phyloP scores from a whole-genome alignment of 2,888 invertebrate species.

The Timema podura region DNA sequence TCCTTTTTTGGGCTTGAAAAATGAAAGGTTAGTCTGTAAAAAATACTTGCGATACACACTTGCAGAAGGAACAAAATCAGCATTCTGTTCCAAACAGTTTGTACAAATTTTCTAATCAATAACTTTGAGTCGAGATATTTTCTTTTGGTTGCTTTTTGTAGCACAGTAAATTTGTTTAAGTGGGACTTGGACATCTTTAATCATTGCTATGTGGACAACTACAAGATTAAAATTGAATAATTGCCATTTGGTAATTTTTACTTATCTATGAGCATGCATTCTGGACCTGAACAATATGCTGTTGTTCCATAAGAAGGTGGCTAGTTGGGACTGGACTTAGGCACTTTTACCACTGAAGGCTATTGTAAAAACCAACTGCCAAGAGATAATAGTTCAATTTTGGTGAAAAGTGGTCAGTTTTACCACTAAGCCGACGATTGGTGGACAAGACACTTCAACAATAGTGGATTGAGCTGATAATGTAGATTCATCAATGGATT shows the following conservation, averaged over 20 bases:
- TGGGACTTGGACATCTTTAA: not conserved
- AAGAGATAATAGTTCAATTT: too few relatives aligned
- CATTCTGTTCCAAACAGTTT: conserved; percentile 12
- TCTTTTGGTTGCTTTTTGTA: conserved; percentile 6
- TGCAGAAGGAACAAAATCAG: conserved; percentile 3
- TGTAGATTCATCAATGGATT: too few relatives aligned
- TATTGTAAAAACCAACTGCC: not conserved
- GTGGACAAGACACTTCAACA: too few relatives aligned
- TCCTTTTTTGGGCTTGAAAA: conserved; percentile 25
- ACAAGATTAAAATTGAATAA: not conserved
- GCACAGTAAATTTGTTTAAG: not conserved
- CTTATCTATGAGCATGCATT: not conserved
- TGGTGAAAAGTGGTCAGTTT: too few relatives aligned
- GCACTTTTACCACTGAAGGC: not conserved
- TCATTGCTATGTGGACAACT: not conserved
- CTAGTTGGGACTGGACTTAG: not conserved
- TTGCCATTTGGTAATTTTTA: conserved; percentile 9
- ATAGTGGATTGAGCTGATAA: too few relatives aligned
- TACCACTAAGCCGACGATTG: too few relatives aligned
- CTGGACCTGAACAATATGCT: not conserved
- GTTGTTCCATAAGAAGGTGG: not conserved
- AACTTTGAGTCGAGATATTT: conserved; percentile 12
- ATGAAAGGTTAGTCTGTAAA: conserved; percentile 20
- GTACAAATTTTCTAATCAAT: conserved; percentile 17
- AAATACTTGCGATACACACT: conserved; percentile 21